Base-by-base conservation (phyloP, 1,140 invertebrate species). In the Halictus rubicundus region DNA sequence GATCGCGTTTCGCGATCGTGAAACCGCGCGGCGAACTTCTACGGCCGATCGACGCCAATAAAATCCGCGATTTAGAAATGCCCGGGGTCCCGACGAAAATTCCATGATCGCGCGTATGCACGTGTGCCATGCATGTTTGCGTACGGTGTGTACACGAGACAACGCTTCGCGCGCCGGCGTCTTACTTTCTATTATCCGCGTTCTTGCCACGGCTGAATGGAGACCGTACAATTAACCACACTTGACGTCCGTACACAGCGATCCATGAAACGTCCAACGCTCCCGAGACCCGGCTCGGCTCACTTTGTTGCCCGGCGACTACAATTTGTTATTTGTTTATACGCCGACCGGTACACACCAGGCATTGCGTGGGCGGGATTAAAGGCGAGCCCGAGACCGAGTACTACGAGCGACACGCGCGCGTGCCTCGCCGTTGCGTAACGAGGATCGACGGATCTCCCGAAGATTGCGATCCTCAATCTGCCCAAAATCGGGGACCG, bases 221-320 rank as follows among this genome's bases (percentile, higher is more conserved):
- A 72, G 76, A 72, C 68, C 76, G 76, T 65, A 39, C 76, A 78
- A 78, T 78, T 78, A 78, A 78, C 46, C 71, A 72, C 76, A 72
- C 76, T 72, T 72, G 76, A 78, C 69, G 76, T 72, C 54, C 27
- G 69, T 54, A 72, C 76, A 72, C 68, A 23, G 14, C 75, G 68
- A 63, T 54, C 76, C 59, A n/a, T 54, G 76, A 64, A 64, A 71
- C 76, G 68, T 71, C 68, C 75, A 77, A 60, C 75, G 75, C 54
- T 76, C 73, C 49, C 23, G 61, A 7, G 16, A 52, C 49, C 49
- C 14, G 49, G 61, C 46, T 25, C 72, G 49, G 64, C 14, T 46
- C 54, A 59, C 76, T 78, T 78, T 78, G 66, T 78, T 78, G 60
- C 69, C 16, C 37, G 46, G 49, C 63, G 68, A 23, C 57, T 52